Evolutionary conservation across 1,140 invertebrate species (phyloP).

Genomic region (Linepithema humile): DNA sequence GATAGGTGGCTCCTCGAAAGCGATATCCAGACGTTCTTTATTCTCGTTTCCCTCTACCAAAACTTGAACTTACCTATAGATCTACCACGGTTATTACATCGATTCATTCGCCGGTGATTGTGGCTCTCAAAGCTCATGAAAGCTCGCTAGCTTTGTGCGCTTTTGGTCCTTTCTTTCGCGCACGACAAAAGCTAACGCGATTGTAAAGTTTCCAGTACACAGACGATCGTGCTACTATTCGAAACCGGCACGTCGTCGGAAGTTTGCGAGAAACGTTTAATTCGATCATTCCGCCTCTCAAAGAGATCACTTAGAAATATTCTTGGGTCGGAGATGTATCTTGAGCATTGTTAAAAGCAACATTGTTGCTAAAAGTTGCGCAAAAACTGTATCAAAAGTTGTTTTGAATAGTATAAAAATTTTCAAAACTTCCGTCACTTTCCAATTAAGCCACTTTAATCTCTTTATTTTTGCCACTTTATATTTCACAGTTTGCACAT

Average conservation of each 20-base stretch:
- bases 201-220: slow-evolving; percentile 42
- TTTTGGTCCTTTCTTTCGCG: slow-evolving; percentile 37
- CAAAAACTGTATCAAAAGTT: not conserved
- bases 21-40: slow-evolving; percentile 33
- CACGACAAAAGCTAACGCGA: slow-evolving; percentile 49
- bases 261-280: slow-evolving; percentile 58
- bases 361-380: not conserved
- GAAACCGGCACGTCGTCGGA: slow-evolving; percentile 4
- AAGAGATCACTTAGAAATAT: slow-evolving; percentile 45
- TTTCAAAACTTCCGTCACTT: not conserved
- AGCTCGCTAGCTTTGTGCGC: slow-evolving; percentile 32
- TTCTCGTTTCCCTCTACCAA: slow-evolving; percentile 1
- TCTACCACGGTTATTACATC: slow-evolving; percentile 35
- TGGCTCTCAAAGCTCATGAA: slow-evolving; percentile 40
- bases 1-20: slow-evolving; percentile 31
- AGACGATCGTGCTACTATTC: slow-evolving; percentile 24
- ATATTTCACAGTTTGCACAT: slow-evolving; percentile 46
- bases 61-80: slow-evolving; percentile 29
- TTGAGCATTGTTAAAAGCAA: slow-evolving; percentile 14
- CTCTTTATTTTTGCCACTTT: no score
- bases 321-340: not conserved
- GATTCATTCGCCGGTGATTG: slow-evolving; percentile 47
- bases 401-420: no score
- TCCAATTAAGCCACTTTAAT: not conserved
- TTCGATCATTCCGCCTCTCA: slow-evolving; percentile 36